Percentiles rank a stretch among this genome's conserved stretches.
Evolutionary conservation across 1,140 invertebrate genomes (phyloP).

Genomic region (Fopius arisanus): DNA sequence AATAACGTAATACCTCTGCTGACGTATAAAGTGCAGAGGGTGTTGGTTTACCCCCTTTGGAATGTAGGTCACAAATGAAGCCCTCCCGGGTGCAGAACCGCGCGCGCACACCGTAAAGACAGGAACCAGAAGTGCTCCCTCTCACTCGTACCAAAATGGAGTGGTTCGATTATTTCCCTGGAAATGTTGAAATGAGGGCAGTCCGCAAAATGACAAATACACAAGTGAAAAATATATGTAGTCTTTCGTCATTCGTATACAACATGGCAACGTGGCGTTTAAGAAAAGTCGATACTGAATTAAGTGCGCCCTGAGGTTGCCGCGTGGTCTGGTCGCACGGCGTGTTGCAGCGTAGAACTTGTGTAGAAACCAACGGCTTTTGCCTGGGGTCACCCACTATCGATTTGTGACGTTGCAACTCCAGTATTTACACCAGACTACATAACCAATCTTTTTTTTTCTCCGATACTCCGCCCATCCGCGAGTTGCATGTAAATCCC

Average conservation of each 20-base stretch:
- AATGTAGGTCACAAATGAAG: conserved; percentile 28
- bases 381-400: conserved; percentile 33
- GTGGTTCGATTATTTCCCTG: background rate
- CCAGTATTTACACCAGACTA: conserved; percentile 27
- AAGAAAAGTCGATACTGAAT: conserved; percentile 34
- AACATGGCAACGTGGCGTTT: conserved; percentile 26
- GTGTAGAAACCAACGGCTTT: conserved; percentile 27
- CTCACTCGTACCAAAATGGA: background rate
- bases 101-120: conserved; percentile 16
- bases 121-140: background rate
- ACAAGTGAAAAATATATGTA: background rate
- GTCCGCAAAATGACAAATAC: background rate
- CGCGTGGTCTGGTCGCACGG: conserved; percentile 24
- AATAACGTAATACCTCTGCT: too few relatives aligned
- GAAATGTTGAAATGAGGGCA: background rate
- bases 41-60: background rate
- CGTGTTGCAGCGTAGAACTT: conserved; percentile 24
- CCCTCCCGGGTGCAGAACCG: conserved; percentile 16
- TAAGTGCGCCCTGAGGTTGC: conserved; percentile 31
- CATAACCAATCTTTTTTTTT: conserved; percentile 17
- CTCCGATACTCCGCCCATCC: background rate
- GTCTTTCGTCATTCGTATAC: background rate
- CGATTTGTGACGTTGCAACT: conserved; percentile 39
- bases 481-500: background rate
- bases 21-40: background rate